Evolutionary conservation across 2,113 vertebrate species (phyloP).

Genomic region (Thryonomys swinderianus): DNA sequence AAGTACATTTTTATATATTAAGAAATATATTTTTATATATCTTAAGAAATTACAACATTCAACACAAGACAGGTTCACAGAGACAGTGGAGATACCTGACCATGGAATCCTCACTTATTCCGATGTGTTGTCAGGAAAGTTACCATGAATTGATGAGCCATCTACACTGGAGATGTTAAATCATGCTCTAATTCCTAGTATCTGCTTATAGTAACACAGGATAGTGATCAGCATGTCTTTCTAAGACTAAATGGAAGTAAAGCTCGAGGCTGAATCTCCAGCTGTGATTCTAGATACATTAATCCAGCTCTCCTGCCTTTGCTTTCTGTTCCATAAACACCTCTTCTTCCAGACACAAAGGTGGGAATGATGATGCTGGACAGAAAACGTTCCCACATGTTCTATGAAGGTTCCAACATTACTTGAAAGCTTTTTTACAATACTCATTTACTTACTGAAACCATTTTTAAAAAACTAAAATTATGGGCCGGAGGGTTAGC

Average conservation of each 20-base stretch:
- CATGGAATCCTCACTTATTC: not conserved
- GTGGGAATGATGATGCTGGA: not conserved
- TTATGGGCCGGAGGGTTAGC: too few species aligned
- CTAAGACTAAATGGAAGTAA: not conserved
- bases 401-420: not conserved
- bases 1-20: too few species aligned
- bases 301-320: not conserved
- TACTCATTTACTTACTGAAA: slow-evolving; percentile 30
- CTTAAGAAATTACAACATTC: not conserved
- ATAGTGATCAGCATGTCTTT: not conserved
- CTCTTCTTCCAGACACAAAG: not conserved
- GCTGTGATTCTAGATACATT: not conserved
- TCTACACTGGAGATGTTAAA: not conserved
- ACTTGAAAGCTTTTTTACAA: not conserved
- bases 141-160: not conserved
- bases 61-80: not conserved
- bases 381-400: not conserved
- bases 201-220: not conserved
- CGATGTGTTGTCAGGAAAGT: not conserved
- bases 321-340: not conserved
- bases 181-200: not conserved
- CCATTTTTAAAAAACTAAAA: slow-evolving; percentile 24
- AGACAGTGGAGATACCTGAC: not conserved
- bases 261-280: not conserved
- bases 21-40: too few species aligned